phyloP scores from a whole-genome alignment of 2,113 vertebrate genomes.

The Merops nubicus region DNA sequence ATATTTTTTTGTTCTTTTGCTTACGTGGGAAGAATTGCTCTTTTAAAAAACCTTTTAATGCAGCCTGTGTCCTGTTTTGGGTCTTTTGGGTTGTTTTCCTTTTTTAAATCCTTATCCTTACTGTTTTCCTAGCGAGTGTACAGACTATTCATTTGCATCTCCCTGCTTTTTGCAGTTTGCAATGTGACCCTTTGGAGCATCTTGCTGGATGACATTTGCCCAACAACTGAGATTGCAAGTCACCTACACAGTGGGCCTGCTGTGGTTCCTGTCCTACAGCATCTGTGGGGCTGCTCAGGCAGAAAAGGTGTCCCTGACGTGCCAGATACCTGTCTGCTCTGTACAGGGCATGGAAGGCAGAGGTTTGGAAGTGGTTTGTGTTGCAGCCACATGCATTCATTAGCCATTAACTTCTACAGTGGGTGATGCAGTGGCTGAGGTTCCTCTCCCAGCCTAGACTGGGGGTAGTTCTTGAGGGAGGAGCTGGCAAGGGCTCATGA shows the following conservation, averaged over 20 bases:
- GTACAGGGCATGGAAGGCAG: neutral
- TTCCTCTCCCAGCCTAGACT: neutral
- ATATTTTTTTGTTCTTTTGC: neutral
- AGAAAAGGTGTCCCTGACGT: neutral
- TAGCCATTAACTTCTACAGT: neutral
- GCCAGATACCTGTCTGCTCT: neutral
- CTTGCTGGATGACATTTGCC: neutral
- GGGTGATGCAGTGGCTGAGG: neutral
- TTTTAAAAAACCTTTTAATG: neutral
- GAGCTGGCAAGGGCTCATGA: neutral
- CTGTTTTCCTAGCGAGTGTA: neutral
- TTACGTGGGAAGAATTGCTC: neutral
- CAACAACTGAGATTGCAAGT: neutral
- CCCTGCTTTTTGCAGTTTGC: neutral
- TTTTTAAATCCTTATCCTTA: neutral
- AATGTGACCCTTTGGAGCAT: neutral
- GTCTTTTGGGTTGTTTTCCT: neutral
- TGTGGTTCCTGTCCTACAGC: neutral
- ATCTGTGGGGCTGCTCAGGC: neutral
- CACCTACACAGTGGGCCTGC: neutral
- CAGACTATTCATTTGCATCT: neutral
- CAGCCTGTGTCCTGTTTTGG: neutral
- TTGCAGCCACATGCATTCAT: accelerated
- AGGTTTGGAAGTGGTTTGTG: neutral
- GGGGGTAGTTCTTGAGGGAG: neutral